Evolutionary conservation across 2,888 invertebrate species (phyloP).

Genomic region (Brachycybe producta): DNA sequence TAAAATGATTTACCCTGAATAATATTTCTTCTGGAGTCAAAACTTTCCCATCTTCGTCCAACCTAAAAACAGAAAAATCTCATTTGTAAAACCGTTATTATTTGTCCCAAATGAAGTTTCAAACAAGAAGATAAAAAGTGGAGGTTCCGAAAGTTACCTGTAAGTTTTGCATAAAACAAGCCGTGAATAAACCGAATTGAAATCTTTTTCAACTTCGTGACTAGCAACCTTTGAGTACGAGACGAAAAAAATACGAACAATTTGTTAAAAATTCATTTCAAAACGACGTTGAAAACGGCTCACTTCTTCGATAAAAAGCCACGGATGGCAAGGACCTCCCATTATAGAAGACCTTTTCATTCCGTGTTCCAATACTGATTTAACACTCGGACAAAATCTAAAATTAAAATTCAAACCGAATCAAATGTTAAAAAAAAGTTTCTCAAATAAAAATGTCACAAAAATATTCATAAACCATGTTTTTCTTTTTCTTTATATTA

Average conservation of each 20-base stretch:
- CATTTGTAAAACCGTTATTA: not conserved
- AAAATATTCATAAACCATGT: too few species aligned
- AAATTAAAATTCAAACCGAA: too few species aligned
- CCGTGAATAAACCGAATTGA: constrained; percentile 93
- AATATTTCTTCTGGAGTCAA: constrained; percentile 83
- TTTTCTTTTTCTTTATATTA: too few species aligned
- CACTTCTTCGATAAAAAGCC: constrained; percentile 92
- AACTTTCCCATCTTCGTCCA: constrained; percentile 98
- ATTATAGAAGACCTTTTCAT: constrained; percentile 81
- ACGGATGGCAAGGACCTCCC: constrained; percentile 91
- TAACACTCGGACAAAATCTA: constrained; percentile 73
- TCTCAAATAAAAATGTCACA: too few species aligned
- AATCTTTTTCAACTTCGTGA: constrained; percentile 92
- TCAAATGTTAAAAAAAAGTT: too few species aligned
- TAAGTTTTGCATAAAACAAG: constrained; percentile 95
- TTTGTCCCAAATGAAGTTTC: not conserved
- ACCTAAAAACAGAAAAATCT: constrained; percentile 29
- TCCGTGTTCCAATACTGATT: constrained; percentile 87
- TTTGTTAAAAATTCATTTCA: not conserved
- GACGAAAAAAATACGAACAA: not conserved
- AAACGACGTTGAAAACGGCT: not conserved
- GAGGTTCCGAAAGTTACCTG: constrained; percentile 44
- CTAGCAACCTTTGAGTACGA: constrained; percentile 61
- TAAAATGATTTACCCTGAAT: constrained; percentile 40
- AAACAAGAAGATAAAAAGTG: too few species aligned